Percentiles rank a stretch among this genome's conserved stretches.
Conservation (phyloP, 2,113 vertebrate species). For the Reinhardtius hippoglossoides region DNA sequence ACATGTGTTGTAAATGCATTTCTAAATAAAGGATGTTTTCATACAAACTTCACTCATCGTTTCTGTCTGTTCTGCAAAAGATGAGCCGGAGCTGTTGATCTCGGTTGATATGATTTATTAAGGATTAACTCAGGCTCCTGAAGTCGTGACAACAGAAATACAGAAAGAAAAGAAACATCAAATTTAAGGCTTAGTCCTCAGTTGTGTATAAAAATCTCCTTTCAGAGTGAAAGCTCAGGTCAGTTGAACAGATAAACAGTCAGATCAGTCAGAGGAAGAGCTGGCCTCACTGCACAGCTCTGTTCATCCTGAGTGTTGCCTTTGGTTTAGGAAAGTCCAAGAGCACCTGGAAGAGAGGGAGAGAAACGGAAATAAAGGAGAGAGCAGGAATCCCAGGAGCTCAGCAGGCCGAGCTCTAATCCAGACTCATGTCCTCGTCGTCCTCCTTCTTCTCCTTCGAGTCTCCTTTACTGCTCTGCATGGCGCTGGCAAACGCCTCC, state of each 20-base stretch:
- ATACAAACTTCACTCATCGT: conserved; percentile 17
- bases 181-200: conserved; percentile 4
- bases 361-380: background rate
- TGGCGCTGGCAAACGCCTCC: conserved; percentile 95
- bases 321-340: conserved; percentile 12
- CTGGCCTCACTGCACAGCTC: background rate
- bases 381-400: background rate
- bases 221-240: background rate
- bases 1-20: conserved; percentile 47
- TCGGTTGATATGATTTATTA: background rate
- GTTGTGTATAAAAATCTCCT: background rate
- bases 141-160: background rate
- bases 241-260: background rate
- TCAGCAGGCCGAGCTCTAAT: conserved; percentile 73
- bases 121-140: background rate
- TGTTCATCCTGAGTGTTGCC: background rate
- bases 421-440: conserved; percentile 98
- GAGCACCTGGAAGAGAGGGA: conserved; percentile 1
- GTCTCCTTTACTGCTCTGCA: conserved; percentile 90
- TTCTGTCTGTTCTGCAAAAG: background rate
- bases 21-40: conserved; percentile 65
- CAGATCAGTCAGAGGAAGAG: background rate
- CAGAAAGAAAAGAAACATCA: background rate
- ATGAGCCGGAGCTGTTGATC: too few relatives aligned
- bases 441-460: conserved; percentile 95